A percentile compares a stretch with the other conserved stretches of the same genome.
Evolutionary conservation across 37 sponge, comb jelly and placozoan genomes (phyloP).

Genomic region (Amphimedon queenslandica): DNA sequence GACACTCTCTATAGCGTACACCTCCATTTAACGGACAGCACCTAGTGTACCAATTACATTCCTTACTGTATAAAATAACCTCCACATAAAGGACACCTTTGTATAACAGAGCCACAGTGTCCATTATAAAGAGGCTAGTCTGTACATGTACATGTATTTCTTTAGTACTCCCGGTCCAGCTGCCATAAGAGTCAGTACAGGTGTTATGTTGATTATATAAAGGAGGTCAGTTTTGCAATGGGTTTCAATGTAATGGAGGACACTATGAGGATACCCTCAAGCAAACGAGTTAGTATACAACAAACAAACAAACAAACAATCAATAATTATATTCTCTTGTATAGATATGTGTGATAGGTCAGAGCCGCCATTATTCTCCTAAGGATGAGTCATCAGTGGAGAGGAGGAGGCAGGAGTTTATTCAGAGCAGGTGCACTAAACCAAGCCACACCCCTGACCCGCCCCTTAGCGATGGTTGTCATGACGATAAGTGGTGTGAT

Average conservation of each 20-base stretch:
- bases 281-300: conserved; percentile 83
- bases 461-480: neutral
- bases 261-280: conserved; percentile 91
- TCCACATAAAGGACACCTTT: too few species aligned
- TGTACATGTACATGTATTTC: neutral
- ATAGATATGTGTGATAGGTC: conserved; percentile 76
- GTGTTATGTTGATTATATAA: conserved; percentile 81
- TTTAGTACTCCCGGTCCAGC: conserved; percentile 44
- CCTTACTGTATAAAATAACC: too few species aligned
- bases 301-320: neutral
- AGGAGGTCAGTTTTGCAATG: conserved; percentile 57
- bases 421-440: conserved; percentile 30
- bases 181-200: conserved; percentile 67
- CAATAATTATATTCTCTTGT: neutral
- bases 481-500: conserved; percentile 13
- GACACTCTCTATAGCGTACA: too few species aligned
- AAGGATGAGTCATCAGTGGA: conserved; percentile 41
- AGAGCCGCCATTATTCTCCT: conserved; percentile 35
- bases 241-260: conserved; percentile 87
- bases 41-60: too few species aligned
- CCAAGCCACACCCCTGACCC: neutral
- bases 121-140: too few species aligned
- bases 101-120: too few species aligned
- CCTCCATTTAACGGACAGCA: too few species aligned
- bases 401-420: conserved; percentile 38